These are phyloP conservation scores for Actinernus sp. DNA, from an alignment of 92 coral and sea anemone genomes.

Conservation along the genomic window DNA sequence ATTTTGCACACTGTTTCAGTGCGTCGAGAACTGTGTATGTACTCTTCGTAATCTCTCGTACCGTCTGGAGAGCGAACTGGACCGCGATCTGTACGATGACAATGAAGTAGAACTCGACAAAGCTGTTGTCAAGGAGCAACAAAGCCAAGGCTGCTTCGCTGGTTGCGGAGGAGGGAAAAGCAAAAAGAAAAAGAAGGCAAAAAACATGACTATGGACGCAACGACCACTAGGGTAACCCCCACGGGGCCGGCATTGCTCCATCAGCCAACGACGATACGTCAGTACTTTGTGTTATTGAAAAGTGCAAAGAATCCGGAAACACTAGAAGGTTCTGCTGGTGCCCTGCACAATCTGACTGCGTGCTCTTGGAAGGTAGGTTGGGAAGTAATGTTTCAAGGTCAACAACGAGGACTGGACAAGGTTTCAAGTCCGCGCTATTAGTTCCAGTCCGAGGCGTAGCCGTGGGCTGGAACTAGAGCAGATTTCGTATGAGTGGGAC, in stretches of 20 bases:
- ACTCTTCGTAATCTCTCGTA: conserved; percentile 94
- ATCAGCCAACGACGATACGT: conserved; percentile 91
- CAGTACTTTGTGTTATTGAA: conserved; percentile 82
- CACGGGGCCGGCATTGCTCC: conserved; percentile 88
- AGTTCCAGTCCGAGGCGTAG: too few species aligned
- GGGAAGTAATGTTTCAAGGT: too few species aligned
- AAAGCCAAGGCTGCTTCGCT: conserved; percentile 96
- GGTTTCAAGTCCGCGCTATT: too few species aligned
- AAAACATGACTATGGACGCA: conserved; percentile 70
- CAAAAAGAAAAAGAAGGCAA: conserved; percentile 68
- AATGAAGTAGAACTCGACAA: conserved; percentile 85
- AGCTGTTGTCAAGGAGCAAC: conserved; percentile 85
- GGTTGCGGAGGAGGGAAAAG: conserved; percentile 91
- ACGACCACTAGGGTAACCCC: conserved; percentile 67
- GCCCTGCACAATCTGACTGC: conserved; percentile 98
- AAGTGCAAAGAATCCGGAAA: conserved; percentile 82
- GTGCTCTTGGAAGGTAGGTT: conserved; percentile 98
- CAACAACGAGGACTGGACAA: too few species aligned
- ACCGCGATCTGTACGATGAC: conserved; percentile 88
- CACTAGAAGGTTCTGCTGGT: conserved; percentile 96
- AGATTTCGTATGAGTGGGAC: too few species aligned
- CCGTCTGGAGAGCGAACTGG: conserved; percentile 97
- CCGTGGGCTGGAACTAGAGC: too few species aligned
- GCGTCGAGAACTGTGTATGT: conserved; percentile 93
- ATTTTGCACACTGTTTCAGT: too few species aligned